These are phyloP conservation scores for Ictidomys tridecemlineatus DNA, from an alignment of 2,113 vertebrate species.

Conservation along the genomic window DNA sequence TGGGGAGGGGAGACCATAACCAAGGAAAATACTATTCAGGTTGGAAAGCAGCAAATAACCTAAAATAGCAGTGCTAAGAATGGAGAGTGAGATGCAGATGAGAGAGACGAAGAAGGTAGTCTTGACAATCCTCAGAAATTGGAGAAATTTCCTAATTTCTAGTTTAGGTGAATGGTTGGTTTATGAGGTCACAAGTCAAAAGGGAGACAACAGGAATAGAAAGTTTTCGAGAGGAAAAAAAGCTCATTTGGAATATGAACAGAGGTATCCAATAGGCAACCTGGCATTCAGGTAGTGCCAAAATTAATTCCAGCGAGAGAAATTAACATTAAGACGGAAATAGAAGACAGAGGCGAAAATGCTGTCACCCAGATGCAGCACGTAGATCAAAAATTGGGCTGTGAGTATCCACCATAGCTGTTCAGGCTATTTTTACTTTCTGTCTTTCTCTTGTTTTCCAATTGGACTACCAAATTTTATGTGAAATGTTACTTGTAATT, in stretches of 20 bases:
- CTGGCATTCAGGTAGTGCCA: background rate
- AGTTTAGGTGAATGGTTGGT: background rate
- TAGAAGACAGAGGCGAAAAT: background rate
- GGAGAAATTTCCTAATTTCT: background rate
- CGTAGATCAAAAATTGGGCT: background rate
- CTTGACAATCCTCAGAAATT: background rate
- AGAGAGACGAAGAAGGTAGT: background rate
- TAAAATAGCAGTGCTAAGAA: background rate
- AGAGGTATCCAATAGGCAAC: background rate
- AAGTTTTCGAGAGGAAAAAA: slow-evolving; percentile 10
- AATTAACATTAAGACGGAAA: slow-evolving; percentile 39
- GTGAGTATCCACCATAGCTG: background rate
- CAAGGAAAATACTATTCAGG: background rate
- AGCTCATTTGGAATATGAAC: background rate
- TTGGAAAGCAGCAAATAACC: background rate
- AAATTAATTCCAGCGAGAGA: background rate
- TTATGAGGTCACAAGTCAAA: background rate
- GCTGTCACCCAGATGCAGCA: background rate
- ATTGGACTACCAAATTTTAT: background rate
- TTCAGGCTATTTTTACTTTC: background rate
- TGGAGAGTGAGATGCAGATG: background rate
- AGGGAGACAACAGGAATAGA: background rate
- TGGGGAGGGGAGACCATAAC: background rate
- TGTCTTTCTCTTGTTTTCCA: background rate
- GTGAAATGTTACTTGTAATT: background rate